Evolutionary conservation across 2,888 invertebrate genomes (phyloP), one percentile per base, ranked within the genome.

Genomic region (Spilarctia lutea): DNA sequence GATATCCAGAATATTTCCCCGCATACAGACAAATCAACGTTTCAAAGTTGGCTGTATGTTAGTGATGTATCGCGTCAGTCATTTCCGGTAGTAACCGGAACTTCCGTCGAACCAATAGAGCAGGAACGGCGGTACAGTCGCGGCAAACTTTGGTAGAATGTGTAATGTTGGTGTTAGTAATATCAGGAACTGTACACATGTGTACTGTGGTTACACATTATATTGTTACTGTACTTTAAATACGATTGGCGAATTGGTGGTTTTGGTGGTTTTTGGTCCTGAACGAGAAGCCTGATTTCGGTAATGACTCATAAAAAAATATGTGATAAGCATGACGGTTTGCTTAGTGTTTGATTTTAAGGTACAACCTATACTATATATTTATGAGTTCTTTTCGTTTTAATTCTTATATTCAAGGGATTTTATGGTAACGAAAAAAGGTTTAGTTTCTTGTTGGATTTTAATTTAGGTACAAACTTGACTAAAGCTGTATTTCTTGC

Each of bases 21-120:
- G 71, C 68, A 75, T 68, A 56, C 73, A 68, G 60, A 74, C 78
- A 84, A 83, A 85, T 81, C 78, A 82, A 76, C 75, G 71, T 68
- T 75, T 76, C 74, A 78, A 76, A 81, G 73, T 79, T 81, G 73
- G 39, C 63, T 82, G 75, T 72, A 66, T 83, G 77, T 76, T 79
- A 79, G 80, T 86, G 86, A 88, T 87, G 88, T 88, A 88, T 87
- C 85, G 85, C 79, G 88, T 88, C 88, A 85, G 79, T 87, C 87
- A 88, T 87, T 88, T 91, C 91, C 90, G 87, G 72, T 76, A 78
- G 83, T 76, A 84, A 83, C 87, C 90, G 87, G 90, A 89, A 90
- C 84, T 85, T 90, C 89, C 89, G 87, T 81, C 73, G 72, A 75
- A 74, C 83, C 88, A 88, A 88, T 88, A 85, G 84, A 87, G 76